phyloP scores from a whole-genome alignment of 2,888 invertebrate species.

The Nineta flava region DNA sequence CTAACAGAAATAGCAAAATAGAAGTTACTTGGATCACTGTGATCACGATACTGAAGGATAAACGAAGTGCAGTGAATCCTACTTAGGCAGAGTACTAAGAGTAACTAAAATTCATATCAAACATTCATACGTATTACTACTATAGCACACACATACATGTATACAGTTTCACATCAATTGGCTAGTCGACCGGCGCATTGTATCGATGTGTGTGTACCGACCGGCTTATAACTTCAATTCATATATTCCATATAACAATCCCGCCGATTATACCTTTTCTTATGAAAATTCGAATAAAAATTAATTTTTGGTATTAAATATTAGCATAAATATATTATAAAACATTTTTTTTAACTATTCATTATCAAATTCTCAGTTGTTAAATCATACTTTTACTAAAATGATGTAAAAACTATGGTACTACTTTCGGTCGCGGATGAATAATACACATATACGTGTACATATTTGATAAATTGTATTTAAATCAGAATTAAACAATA shows the following conservation, averaged over 20 bases:
- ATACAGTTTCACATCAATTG: not conserved
- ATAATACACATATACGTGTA: not conserved
- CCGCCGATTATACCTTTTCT: not conserved
- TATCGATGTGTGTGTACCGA: not conserved
- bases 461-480: no score
- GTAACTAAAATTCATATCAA: conserved; percentile 1
- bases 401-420: not conserved
- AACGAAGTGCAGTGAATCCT: not conserved
- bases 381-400: conserved; percentile 1
- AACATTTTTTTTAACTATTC: not conserved
- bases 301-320: no score
- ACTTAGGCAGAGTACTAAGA: not conserved
- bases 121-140: no score
- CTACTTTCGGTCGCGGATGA: not conserved
- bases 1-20: conserved; percentile 4
- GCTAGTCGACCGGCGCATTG: conserved; percentile 3
- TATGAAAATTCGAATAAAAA: no score
- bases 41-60: not conserved
- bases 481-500: no score
- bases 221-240: not conserved
- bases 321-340: not conserved
- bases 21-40: no score
- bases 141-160: not conserved
- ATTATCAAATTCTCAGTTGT: not conserved
- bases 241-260: not conserved